Evolutionary conservation across 1,140 invertebrate genomes (phyloP).

Genomic region (Muscidifurax raptorellus): DNA sequence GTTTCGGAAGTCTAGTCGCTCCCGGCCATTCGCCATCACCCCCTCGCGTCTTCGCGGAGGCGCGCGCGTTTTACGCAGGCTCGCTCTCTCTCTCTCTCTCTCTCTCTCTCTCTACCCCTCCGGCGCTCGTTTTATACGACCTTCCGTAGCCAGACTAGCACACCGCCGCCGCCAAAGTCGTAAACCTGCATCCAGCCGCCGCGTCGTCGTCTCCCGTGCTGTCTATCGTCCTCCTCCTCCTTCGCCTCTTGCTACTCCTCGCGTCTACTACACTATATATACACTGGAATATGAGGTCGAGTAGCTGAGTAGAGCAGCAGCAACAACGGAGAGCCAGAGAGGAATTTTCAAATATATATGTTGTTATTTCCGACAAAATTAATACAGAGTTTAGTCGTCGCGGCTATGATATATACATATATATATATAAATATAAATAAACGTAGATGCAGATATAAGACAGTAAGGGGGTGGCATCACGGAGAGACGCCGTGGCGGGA

Average conservation of each 20-base stretch:
- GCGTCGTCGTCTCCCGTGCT: slow-evolving; percentile 10
- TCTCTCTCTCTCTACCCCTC: background rate
- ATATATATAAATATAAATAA: background rate
- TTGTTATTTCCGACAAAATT: background rate
- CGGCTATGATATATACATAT: no score
- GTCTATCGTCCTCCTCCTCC: slow-evolving; percentile 16
- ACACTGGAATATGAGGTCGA: slow-evolving; percentile 16
- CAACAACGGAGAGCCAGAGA: background rate
- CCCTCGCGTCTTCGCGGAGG: slow-evolving; percentile 19
- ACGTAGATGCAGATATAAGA: background rate
- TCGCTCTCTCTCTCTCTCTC: slow-evolving; percentile 46
- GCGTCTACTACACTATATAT: background rate
- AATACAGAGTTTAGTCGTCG: background rate
- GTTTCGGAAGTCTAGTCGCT: slow-evolving; percentile 70
- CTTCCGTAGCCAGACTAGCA: slow-evolving; percentile 67
- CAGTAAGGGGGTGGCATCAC: background rate
- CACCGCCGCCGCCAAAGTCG: slow-evolving; percentile 62
- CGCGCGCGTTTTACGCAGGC: slow-evolving; percentile 43
- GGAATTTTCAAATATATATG: background rate
- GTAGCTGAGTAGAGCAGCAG: background rate
- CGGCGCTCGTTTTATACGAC: slow-evolving; percentile 63
- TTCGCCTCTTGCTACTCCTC: background rate
- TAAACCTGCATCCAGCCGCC: slow-evolving; percentile 66
- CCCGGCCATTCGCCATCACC: slow-evolving; percentile 61
- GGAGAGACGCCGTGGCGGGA: background rate